Evolutionary conservation across 2,888 invertebrate species (phyloP).

Genomic region (Mesoligia furuncula): DNA sequence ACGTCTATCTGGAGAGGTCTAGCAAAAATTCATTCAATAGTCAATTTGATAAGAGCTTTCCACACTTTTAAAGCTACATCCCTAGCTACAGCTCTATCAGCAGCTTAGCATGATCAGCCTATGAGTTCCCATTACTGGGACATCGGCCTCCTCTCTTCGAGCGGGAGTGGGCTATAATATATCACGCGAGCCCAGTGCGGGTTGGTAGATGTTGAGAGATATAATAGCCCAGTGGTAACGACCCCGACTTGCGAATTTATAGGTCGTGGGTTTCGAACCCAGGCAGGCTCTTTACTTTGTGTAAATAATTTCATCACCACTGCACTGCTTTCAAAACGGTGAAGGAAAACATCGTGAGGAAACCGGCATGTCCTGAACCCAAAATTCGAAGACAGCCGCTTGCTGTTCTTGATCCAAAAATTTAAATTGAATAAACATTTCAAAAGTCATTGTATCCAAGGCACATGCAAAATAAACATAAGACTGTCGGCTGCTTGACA

Average conservation of each 20-base stretch:
- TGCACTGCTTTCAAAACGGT: background rate
- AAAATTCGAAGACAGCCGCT: background rate
- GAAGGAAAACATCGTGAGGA: background rate
- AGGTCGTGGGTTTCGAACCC: no score
- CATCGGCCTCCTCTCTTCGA: background rate
- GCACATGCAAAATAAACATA: constrained; percentile 30
- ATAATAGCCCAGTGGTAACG: background rate
- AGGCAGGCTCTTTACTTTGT: background rate
- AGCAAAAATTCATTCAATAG: background rate
- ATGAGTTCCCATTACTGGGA: background rate
- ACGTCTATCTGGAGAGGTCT: constrained; percentile 3
- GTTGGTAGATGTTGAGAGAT: background rate
- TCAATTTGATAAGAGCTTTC: constrained; percentile 1
- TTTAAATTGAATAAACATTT: background rate
- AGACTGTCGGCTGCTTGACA: constrained; percentile 38
- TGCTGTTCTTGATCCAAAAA: background rate
- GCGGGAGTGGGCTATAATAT: background rate
- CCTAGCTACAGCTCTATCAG: background rate
- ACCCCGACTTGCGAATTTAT: background rate
- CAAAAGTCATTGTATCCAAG: background rate
- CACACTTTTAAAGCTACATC: background rate
- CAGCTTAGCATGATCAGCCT: background rate
- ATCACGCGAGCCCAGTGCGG: background rate
- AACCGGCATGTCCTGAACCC: background rate
- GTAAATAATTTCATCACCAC: background rate